Base-by-base conservation (phyloP, 2,888 invertebrate species). In the Lordiphosa andalusiaca region DNA sequence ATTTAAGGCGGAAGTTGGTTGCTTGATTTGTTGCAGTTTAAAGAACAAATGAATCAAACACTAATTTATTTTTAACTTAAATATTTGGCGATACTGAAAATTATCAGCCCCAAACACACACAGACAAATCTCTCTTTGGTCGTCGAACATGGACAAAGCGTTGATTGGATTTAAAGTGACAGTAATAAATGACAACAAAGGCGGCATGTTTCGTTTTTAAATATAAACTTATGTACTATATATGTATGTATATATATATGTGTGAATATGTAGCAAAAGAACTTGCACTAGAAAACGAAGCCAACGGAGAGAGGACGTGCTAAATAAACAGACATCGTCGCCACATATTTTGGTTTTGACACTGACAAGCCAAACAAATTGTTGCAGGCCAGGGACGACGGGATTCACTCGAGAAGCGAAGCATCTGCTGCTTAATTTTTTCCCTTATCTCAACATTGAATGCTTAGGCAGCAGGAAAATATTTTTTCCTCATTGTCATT, bases 111-210 rank as follows among this genome's bases (percentile, higher is more conserved):
- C 42, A 51, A 63, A 36, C 21, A 36, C 21, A 36, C 2, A 4
- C 25, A 25, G 25, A 37, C 57, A 52, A 58, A 53, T 49, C 49
- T 48, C 46, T 66, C 40, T 49, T 66, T 49, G 49, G 39, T 47
- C 40, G 57, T 62, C 68, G 66, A 67, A 69, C 70, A 80, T 69
- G 71, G 81, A 82, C 76, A 72, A 75, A 84, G 75, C 75, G 84
- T 80, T 84, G 85, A 86, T 85, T 80, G 86, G 85, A 86, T 86
- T 82, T 75, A 80, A 85, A 80, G 72, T 86, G 86, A 85, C 85
- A 85, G 80, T 86, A 82, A 85, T 82, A 85, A 86, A 85, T 85
- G 86, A 85, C 86, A 75, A 73, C 76, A 75, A 85, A 82, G 44
- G 44, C 30, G 80, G 86, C 73, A 69, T 69, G 71, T 73, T 71